Evolutionary conservation across 2,113 vertebrate genomes (phyloP).

Genomic region (Cochlearius cochlearius): DNA sequence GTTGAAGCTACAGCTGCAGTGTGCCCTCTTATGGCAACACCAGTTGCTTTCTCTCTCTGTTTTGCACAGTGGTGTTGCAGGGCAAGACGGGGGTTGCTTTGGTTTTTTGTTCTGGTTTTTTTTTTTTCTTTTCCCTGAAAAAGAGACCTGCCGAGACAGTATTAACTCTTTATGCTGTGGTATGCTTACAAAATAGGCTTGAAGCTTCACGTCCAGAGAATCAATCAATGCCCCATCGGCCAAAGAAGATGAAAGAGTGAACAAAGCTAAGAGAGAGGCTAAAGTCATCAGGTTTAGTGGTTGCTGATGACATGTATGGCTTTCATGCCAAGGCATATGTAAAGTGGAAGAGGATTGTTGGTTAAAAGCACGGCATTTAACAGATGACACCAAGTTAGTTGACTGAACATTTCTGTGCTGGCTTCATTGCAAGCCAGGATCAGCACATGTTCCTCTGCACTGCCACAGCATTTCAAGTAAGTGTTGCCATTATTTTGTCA

Average conservation of each 20-base stretch:
- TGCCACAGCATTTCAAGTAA: neutral
- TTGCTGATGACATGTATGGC: neutral
- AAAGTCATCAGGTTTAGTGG: neutral
- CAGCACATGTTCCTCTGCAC: neutral
- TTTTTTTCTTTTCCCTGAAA: neutral
- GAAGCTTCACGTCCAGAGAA: neutral
- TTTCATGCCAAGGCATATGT: neutral
- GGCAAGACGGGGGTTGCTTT: rapidly evolving
- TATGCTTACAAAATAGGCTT: neutral
- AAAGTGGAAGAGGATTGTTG: neutral
- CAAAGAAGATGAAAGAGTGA: neutral
- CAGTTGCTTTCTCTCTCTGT: neutral
- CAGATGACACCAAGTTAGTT: neutral
- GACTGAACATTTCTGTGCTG: neutral
- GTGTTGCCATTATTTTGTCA: neutral
- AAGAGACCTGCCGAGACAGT: rapidly evolving
- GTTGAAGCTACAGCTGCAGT: neutral
- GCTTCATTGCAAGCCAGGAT: neutral
- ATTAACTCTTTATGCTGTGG: neutral
- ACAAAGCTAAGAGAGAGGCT: neutral
- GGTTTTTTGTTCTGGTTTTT: neutral
- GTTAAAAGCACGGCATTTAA: neutral
- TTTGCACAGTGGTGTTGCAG: rapidly evolving
- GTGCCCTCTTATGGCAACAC: constrained; percentile 63
- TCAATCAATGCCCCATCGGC: neutral